Evolutionary conservation across 2,888 invertebrate species (phyloP).

Genomic region (Callyntrura guangdongensis): DNA sequence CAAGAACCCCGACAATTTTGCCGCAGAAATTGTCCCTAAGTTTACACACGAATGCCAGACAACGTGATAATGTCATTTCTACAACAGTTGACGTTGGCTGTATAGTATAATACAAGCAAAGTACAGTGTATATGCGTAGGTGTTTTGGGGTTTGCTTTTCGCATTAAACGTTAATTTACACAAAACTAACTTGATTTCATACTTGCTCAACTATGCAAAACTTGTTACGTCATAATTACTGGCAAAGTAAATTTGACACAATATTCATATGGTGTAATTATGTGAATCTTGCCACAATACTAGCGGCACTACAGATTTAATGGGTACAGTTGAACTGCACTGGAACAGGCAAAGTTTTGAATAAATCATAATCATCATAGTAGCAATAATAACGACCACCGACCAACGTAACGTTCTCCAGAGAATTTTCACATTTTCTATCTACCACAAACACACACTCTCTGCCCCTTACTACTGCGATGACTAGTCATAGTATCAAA

Average conservation of each 20-base stretch:
- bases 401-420: neutral
- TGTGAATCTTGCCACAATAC: neutral
- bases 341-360: neutral
- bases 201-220: neutral
- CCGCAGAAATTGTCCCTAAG: no score
- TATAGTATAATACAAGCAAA: no score
- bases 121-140: neutral
- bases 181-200: neutral
- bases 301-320: neutral
- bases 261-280: no score
- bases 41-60: no score
- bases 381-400: no score
- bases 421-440: neutral
- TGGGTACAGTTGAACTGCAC: neutral
- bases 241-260: neutral
- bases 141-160: neutral
- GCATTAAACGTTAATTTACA: neutral
- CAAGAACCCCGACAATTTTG: no score
- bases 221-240: conserved; percentile 9
- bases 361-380: conserved; percentile 13
- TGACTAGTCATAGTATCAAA: no score
- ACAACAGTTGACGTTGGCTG: no score
- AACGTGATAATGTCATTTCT: no score
- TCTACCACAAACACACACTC: neutral
- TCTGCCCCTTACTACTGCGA: neutral